phyloP scores from a whole-genome alignment of 2,113 vertebrate species.

The Alexandromys fortis region DNA sequence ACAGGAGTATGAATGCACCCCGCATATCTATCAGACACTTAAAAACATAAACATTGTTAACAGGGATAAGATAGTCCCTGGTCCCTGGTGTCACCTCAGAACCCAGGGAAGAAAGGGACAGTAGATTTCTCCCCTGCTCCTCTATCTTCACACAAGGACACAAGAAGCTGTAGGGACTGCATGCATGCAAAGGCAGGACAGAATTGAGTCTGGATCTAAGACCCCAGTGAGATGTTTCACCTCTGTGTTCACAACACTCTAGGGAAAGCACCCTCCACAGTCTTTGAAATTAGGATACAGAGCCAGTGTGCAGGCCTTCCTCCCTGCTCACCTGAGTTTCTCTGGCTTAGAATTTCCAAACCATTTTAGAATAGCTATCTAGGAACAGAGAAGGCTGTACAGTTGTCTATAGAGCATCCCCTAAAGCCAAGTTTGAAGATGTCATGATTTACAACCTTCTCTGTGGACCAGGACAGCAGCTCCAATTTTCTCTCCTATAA shows the following conservation, averaged over 20 bases:
- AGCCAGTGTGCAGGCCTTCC: fast-evolving
- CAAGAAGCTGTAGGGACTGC: neutral
- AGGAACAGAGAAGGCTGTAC: fast-evolving
- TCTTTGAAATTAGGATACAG: neutral
- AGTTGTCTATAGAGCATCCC: neutral
- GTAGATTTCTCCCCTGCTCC: too few relatives aligned
- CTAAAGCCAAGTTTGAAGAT: neutral
- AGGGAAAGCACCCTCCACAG: fast-evolving
- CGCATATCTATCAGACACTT: too few relatives aligned
- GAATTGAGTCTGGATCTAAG: neutral
- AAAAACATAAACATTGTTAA: neutral
- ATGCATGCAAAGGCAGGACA: too few relatives aligned
- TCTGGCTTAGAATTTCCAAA: neutral
- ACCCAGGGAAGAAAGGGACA: neutral
- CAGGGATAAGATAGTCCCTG: too few relatives aligned
- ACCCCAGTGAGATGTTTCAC: neutral
- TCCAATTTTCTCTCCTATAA: neutral
- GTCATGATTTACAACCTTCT: neutral
- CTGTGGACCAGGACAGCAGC: neutral
- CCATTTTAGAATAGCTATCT: neutral
- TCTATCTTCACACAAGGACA: neutral
- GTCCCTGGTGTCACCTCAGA: too few relatives aligned
- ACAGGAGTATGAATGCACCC: neutral
- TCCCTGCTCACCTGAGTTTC: neutral
- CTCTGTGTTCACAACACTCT: neutral